Evolutionary conservation across 1,140 invertebrate species (phyloP).

Genomic region (Melanaphis sacchari): DNA sequence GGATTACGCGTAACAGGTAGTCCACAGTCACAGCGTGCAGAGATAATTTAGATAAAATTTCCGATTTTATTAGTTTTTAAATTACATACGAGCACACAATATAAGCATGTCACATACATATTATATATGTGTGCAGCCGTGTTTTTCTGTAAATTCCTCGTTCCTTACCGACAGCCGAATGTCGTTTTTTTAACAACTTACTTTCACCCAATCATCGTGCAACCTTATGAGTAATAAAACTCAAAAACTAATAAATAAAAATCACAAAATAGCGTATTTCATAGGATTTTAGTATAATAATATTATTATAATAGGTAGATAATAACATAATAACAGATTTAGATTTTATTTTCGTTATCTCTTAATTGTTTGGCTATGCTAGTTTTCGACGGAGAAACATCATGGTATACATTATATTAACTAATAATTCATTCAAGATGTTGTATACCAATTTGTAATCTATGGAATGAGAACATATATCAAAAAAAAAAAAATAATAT

Average conservation of each 20-base stretch:
- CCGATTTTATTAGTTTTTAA: neutral
- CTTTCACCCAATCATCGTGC: neutral
- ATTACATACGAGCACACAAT: neutral
- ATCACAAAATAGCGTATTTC: too few species aligned
- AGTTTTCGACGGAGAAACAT: neutral
- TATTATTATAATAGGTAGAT: neutral
- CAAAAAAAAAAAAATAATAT: neutral
- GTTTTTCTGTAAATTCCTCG: neutral
- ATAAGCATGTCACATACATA: neutral
- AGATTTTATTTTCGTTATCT: neutral
- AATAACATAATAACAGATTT: neutral
- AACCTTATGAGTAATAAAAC: neutral
- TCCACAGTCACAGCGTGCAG: neutral
- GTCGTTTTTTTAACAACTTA: slow-evolving; percentile 10
- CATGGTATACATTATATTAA: neutral
- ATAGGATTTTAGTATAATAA: neutral
- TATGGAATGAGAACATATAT: neutral
- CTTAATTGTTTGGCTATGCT: neutral
- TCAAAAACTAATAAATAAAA: neutral
- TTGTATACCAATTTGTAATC: neutral
- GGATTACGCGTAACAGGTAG: slow-evolving; percentile 22
- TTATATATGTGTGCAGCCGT: neutral
- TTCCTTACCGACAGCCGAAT: too few species aligned
- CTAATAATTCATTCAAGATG: neutral
- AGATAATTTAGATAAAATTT: neutral